Conservation (phyloP, 1,140 invertebrate species). For the Caenorhabditis remanei region DNA sequence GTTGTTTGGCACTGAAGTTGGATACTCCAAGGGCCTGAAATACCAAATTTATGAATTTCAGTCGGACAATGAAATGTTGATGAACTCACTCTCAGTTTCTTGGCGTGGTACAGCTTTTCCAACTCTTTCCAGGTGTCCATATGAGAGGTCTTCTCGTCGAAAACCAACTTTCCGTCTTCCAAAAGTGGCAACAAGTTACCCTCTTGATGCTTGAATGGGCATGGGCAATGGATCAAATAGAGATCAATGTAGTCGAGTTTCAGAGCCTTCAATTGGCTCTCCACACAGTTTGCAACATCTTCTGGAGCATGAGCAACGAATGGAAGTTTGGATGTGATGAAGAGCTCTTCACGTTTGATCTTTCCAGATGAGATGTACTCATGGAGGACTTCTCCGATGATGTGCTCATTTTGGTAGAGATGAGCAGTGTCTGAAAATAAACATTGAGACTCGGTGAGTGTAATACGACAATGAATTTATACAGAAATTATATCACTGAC, state of each 20-base stretch:
- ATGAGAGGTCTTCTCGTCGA: neutral
- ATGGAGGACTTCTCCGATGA: slow-evolving; percentile 85
- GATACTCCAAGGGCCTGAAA: slow-evolving; percentile 78
- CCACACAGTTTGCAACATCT: slow-evolving; percentile 84
- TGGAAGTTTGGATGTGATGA: slow-evolving; percentile 84
- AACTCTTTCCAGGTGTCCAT: slow-evolving; percentile 69
- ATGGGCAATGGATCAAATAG: slow-evolving; percentile 86
- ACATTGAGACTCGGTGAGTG: neutral
- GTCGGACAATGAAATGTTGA: slow-evolving; percentile 50
- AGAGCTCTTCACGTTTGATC: slow-evolving; percentile 85
- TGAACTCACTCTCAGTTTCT: slow-evolving; percentile 51
- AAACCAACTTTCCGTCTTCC: slow-evolving; percentile 45
- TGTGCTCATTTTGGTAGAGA: slow-evolving; percentile 86
- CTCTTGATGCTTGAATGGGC: slow-evolving; percentile 63
- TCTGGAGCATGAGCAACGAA: slow-evolving; percentile 79
- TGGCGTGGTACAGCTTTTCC: slow-evolving; percentile 69
- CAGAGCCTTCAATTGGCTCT: slow-evolving; percentile 83
- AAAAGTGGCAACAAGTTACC: slow-evolving; percentile 33
- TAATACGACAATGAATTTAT: no score
- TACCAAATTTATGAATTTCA: slow-evolving; percentile 60
- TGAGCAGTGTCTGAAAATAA: slow-evolving; percentile 82
- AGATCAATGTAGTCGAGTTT: slow-evolving; percentile 87
- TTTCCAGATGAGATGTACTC: slow-evolving; percentile 84
- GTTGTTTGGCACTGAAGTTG: slow-evolving; percentile 77
- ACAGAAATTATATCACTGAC: no score